Evolutionary conservation across 2,113 vertebrate genomes (phyloP).

Genomic region (Bujurquina vittata): DNA sequence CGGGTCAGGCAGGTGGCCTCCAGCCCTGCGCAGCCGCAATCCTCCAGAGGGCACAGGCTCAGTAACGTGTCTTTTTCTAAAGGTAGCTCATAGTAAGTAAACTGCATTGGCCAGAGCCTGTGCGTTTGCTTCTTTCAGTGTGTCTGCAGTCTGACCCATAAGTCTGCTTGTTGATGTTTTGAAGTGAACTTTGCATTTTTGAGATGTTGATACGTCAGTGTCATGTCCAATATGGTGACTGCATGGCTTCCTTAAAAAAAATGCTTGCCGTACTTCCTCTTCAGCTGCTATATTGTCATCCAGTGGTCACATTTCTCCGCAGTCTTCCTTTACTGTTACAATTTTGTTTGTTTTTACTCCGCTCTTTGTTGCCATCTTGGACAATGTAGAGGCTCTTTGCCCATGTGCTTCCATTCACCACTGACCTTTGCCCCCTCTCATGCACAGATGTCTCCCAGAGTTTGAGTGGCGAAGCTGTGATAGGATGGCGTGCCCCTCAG

Average conservation of each 20-base stretch:
- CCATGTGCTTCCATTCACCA: conserved; percentile 53
- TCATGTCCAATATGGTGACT: conserved; percentile 52
- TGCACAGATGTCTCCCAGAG: conserved; percentile 73
- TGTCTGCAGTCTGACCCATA: conserved; percentile 46
- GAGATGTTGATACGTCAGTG: conserved; percentile 35
- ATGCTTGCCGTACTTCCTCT: conserved; percentile 38
- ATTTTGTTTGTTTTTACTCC: conserved; percentile 14
- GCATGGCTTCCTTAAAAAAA: conserved; percentile 73
- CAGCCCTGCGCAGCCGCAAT: conserved; percentile 70
- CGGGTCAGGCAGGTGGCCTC: conserved; percentile 73
- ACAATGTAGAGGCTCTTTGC: conserved; percentile 49
- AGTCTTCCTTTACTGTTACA: neutral
- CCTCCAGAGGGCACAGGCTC: conserved; percentile 78
- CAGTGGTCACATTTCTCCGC: conserved; percentile 64
- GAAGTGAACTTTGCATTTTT: conserved; percentile 65
- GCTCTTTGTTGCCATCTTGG: conserved; percentile 33
- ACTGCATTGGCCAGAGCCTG: conserved; percentile 42
- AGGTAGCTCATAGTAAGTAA: conserved; percentile 85
- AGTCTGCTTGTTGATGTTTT: conserved; percentile 61
- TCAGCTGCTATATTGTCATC: conserved; percentile 46
- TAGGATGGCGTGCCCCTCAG: conserved; percentile 66
- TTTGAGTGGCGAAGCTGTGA: conserved; percentile 66
- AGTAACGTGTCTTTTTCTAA: conserved; percentile 78
- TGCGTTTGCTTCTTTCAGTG: conserved; percentile 38
- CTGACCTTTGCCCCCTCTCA: conserved; percentile 66